Percentiles rank a stretch among this genome's conserved stretches.
Evolutionary conservation across 2,113 vertebrate species (phyloP).

Genomic region (Dolichallabes microphthalmus): DNA sequence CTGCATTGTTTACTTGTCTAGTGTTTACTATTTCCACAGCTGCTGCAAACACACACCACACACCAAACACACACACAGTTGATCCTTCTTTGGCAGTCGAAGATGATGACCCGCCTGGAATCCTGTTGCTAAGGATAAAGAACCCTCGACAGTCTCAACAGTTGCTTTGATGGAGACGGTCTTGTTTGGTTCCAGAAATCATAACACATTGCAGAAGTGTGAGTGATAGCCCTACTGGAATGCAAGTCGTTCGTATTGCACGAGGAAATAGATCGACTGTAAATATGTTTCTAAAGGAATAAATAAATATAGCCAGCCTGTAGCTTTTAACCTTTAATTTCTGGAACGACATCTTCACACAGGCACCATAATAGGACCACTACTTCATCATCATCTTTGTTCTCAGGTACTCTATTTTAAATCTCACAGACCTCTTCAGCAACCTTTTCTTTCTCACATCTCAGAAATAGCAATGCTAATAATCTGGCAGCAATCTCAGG

Average conservation of each 20-base stretch:
- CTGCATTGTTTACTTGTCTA: background rate
- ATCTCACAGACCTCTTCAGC: background rate
- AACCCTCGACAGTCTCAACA: conserved; percentile 13
- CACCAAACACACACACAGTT: conserved; percentile 9
- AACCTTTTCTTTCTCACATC: background rate
- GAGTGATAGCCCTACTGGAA: background rate
- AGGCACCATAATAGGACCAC: background rate
- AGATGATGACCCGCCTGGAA: conserved; percentile 39
- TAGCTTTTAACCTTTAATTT: background rate
- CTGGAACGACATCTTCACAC: background rate
- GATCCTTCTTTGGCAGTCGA: conserved; percentile 31
- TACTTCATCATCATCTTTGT: background rate
- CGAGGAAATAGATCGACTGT: background rate
- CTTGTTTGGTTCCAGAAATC: background rate
- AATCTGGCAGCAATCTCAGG: background rate
- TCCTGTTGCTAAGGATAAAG: conserved; percentile 36
- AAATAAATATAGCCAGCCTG: background rate
- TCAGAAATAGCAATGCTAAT: background rate
- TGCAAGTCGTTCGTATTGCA: background rate
- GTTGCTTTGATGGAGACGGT: conserved; percentile 15
- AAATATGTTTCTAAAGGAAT: background rate
- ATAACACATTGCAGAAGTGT: background rate
- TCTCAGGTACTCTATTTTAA: background rate
- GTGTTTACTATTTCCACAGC: background rate
- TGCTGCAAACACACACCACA: conserved; percentile 28